Evolutionary conservation across 1,140 invertebrate species (phyloP).

Genomic region (Ips nitidus): DNA sequence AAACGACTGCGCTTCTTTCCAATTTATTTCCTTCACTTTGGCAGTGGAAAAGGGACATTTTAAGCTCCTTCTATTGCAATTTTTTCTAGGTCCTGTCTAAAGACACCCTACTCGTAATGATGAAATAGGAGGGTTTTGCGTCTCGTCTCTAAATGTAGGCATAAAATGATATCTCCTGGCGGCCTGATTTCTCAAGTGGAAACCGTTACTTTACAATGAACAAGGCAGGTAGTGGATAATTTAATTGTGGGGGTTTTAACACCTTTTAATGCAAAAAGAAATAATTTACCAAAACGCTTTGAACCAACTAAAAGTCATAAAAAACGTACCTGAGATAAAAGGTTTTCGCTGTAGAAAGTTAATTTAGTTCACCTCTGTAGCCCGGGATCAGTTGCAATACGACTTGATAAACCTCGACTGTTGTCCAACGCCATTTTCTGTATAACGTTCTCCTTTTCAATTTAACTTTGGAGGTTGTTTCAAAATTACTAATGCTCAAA

Average conservation of each 20-base stretch:
- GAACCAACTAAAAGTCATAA: too few species aligned
- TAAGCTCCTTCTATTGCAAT: neutral
- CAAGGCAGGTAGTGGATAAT: too few species aligned
- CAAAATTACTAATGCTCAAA: too few species aligned
- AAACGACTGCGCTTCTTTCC: neutral
- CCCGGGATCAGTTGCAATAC: neutral
- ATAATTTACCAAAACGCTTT: too few species aligned
- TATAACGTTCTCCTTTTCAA: too few species aligned
- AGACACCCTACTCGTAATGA: neutral
- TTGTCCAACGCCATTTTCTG: conserved; percentile 8
- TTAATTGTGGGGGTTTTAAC: too few species aligned
- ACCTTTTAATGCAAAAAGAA: too few species aligned
- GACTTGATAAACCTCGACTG: conserved; percentile 1
- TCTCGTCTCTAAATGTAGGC: neutral
- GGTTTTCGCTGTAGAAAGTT: neutral
- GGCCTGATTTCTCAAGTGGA: too few species aligned
- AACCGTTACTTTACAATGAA: too few species aligned
- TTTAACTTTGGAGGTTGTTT: too few species aligned
- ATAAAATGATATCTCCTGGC: too few species aligned
- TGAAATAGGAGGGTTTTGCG: neutral
- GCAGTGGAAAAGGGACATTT: neutral
- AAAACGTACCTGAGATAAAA: too few species aligned
- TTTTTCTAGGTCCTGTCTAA: neutral
- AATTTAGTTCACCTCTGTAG: neutral
- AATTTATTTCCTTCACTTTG: conserved; percentile 6